A percentile compares a stretch with the other conserved stretches of the same genome.
phyloP scores from a whole-genome alignment of 1,140 invertebrate genomes.

The Drosophila quadrilineata region DNA sequence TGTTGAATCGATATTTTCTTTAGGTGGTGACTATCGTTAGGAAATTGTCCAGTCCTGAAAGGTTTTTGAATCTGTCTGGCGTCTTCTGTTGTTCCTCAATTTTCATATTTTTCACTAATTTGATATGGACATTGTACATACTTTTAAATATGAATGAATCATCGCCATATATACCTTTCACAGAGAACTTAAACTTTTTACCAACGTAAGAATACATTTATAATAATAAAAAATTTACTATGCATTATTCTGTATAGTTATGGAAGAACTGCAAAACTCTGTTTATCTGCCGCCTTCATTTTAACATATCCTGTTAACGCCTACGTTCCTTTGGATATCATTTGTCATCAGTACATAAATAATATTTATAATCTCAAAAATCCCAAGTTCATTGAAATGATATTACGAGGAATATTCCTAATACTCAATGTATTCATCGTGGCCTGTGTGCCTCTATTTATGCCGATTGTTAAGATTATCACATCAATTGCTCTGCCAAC shows the following conservation, averaged over 20 bases:
- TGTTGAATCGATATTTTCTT: not conserved
- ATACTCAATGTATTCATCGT: not conserved
- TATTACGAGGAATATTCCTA: not conserved
- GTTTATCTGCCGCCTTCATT: not conserved
- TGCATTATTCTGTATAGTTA: not conserved
- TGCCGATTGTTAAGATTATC: not conserved
- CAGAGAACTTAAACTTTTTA: not conserved
- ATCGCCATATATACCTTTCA: not conserved
- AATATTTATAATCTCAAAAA: not conserved
- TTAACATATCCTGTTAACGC: constrained; percentile 1
- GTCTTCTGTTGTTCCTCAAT: not conserved
- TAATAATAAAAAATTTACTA: not conserved
- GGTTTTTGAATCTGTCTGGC: not conserved
- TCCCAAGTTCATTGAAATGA: not conserved
- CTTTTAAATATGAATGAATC: not conserved
- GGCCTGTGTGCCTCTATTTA: not conserved
- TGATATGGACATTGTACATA: not conserved
- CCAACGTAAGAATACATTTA: not conserved
- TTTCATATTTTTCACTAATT: not conserved
- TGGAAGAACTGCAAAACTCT: not conserved
- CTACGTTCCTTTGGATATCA: not conserved
- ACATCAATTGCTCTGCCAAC: not conserved
- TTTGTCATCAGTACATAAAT: not conserved
- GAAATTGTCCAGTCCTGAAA: not conserved
- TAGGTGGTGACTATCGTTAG: not conserved